Percentiles rank a stretch among this genome's conserved stretches.
Evolutionary conservation across 1,140 invertebrate species (phyloP).

Genomic region (Trichonephila clavata): DNA sequence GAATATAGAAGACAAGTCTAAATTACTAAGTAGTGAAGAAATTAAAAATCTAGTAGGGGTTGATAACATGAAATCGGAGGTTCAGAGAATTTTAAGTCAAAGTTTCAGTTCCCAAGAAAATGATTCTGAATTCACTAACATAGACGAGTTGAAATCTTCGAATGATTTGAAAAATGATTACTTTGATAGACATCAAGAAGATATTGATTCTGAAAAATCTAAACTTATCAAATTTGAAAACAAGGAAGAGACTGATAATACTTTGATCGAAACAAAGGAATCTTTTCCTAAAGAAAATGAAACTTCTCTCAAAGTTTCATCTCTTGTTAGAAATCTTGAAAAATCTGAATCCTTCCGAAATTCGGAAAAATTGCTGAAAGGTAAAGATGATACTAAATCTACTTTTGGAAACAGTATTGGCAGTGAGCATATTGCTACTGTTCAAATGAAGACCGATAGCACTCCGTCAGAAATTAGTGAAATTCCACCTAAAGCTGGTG

Average conservation of each 20-base stretch:
- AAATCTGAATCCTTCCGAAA: constrained; percentile 32
- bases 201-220: background rate
- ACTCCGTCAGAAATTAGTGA: background rate
- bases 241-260: background rate
- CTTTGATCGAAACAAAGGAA: background rate
- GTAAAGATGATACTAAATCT: background rate
- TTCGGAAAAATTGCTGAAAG: background rate
- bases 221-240: background rate
- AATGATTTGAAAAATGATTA: background rate
- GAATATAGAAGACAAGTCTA: background rate
- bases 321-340: constrained; percentile 63
- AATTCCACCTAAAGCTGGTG: background rate
- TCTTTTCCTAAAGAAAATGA: background rate
- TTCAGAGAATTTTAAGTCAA: background rate
- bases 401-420: background rate
- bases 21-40: constrained; percentile 1
- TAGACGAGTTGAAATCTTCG: background rate
- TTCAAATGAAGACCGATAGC: background rate
- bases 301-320: constrained; percentile 53
- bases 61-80: background rate
- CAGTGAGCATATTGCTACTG: background rate
- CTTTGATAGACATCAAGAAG: background rate
- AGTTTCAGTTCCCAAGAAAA: background rate
- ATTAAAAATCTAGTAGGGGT: background rate
- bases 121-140: background rate